Base-by-base conservation (phyloP, 2,113 vertebrate species). In the Nycticorax nycticorax region DNA sequence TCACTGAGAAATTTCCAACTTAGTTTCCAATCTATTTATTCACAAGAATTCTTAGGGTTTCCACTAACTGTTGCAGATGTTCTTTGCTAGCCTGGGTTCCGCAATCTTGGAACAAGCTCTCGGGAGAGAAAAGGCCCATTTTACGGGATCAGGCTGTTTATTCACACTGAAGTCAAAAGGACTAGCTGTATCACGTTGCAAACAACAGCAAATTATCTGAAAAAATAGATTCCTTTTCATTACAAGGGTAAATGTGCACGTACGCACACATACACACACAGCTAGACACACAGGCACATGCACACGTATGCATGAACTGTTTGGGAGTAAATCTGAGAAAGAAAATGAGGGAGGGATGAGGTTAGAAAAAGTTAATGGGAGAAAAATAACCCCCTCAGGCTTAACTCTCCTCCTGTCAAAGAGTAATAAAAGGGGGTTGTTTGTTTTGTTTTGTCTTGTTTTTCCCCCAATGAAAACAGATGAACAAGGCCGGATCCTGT, bases 1-100 rank as follows among this genome's bases (percentile, higher is more conserved):
- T 92, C 85, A 82, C 76, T 95, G 95, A 96, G 92, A 96, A 96
- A 96, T 97, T 98, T 97, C 95, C 97, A 97, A 89, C 81, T 96
- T 96, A 55, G 72, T 96, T 93, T 98, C 96, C 93, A 97, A 80
- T 79, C 50, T 84, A 92, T 94, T 96, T 98, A 96, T 96, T 96
- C 90, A 94, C 85, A 93, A 92, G 87, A 96, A 89, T 89, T 96
- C 93, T 94, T 93, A 93, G 79, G 91, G 52, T 97, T 97, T 97
- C 27, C 89, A 95, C 81, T 95, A 97, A 97, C 93, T 91, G 56
- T 89, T 96, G 92, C 92, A 97, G 95, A 98, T 97, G 90, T 96
- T 97, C 92, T 97, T 79, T 68, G 67, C 88, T 96, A 76, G 93
- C 83, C 68, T 94, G 69, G 20, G 83, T 94, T 94, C 80, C 15